Conservation (phyloP, 2,888 invertebrate genomes). For the Siphlonurus alternatus region DNA sequence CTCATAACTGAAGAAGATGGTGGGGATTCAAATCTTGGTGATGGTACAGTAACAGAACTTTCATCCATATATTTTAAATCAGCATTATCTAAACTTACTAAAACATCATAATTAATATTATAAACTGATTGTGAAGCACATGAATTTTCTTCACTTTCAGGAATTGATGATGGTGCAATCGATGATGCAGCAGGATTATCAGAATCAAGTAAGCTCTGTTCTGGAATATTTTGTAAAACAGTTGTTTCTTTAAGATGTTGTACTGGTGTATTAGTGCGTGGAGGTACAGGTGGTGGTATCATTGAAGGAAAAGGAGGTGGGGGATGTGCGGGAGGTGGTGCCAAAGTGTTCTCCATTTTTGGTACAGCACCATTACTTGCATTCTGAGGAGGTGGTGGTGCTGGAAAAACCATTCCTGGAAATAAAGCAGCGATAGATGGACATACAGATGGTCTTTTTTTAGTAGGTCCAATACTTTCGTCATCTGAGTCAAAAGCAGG, state of each 20-base stretch:
- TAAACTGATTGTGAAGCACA: slow-evolving; percentile 1
- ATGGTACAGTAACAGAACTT: slow-evolving; percentile 65
- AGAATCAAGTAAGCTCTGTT: too few relatives aligned
- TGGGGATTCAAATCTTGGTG: slow-evolving; percentile 62
- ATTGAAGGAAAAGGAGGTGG: slow-evolving; percentile 3
- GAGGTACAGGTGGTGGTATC: neutral
- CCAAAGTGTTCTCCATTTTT: neutral
- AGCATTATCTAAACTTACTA: slow-evolving; percentile 66
- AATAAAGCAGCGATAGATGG: slow-evolving; percentile 15
- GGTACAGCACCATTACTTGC: slow-evolving; percentile 5
- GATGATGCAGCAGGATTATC: neutral
- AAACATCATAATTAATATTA: slow-evolving; percentile 40
- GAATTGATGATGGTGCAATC: neutral
- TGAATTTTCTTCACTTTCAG: neutral
- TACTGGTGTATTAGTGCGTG: neutral
- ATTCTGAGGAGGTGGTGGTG: slow-evolving; percentile 13
- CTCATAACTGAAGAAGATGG: slow-evolving; percentile 42
- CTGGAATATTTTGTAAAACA: slow-evolving; percentile 41
- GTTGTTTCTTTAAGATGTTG: slow-evolving; percentile 42
- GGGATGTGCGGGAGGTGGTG: slow-evolving; percentile 7
- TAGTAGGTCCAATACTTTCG: slow-evolving; percentile 29
- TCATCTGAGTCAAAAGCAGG: slow-evolving; percentile 91
- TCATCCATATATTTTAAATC: slow-evolving; percentile 84
- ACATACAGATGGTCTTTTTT: slow-evolving; percentile 15
- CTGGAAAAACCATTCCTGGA: slow-evolving; percentile 7